Conservation (phyloP, 2,113 vertebrate species). For the Corythornis cristatus region DNA sequence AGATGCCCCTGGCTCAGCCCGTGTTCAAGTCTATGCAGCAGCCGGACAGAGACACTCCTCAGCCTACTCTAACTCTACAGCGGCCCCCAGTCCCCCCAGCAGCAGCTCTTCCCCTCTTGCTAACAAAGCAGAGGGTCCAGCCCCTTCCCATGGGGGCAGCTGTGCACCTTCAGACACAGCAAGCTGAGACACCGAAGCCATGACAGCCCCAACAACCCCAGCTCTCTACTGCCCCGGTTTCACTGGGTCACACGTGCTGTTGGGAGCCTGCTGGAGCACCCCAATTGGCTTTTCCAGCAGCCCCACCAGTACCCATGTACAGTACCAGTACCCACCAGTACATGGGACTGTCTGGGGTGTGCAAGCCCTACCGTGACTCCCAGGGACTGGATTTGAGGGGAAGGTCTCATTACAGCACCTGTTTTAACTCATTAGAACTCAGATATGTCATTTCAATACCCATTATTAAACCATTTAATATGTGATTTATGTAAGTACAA, state of each 20-base stretch:
- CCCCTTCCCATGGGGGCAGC: no score
- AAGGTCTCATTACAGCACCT: not conserved
- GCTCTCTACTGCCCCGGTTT: accelerated
- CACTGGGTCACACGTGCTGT: accelerated
- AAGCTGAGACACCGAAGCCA: not conserved
- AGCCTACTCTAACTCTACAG: not conserved
- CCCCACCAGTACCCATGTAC: not conserved
- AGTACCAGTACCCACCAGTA: not conserved
- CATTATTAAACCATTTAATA: not conserved
- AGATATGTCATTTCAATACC: not conserved
- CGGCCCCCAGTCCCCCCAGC: not conserved
- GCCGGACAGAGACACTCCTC: not conserved
- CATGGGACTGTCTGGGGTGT: accelerated
- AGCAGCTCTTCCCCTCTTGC: accelerated
- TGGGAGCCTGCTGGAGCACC: accelerated
- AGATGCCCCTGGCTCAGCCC: not conserved
- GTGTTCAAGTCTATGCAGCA: not conserved
- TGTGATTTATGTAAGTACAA: not conserved
- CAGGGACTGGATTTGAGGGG: not conserved
- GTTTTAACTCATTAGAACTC: not conserved
- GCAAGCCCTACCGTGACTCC: not conserved
- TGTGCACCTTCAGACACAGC: accelerated
- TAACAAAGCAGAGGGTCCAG: accelerated
- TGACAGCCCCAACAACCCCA: accelerated
- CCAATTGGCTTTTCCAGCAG: not conserved